These are phyloP conservation scores for Hapalemur alaotrensis DNA, from an alignment of 2,797 vertebrate genomes.

Conservation along the genomic window DNA sequence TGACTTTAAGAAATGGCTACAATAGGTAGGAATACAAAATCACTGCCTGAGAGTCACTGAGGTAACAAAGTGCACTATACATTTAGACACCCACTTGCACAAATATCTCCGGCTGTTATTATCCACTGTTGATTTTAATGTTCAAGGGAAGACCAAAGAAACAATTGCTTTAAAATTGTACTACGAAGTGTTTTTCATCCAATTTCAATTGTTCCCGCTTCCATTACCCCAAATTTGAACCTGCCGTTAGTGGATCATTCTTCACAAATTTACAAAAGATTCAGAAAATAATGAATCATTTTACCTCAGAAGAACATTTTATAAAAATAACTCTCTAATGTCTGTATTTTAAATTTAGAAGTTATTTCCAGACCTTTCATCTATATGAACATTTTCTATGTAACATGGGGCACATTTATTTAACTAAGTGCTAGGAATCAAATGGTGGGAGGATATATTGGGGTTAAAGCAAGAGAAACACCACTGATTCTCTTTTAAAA, in stretches of 20 bases:
- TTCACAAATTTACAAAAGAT: slow-evolving; percentile 7
- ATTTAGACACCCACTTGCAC: neutral
- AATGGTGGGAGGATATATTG: too few relatives aligned
- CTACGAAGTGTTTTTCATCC: neutral
- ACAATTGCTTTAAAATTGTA: slow-evolving; percentile 1
- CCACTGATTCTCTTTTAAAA: neutral
- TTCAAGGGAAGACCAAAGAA: neutral
- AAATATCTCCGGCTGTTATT: neutral
- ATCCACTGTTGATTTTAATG: neutral
- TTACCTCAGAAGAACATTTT: neutral
- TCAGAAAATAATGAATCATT: slow-evolving; percentile 19
- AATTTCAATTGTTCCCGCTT: neutral
- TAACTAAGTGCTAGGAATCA: neutral
- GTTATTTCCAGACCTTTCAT: neutral
- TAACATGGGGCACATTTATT: neutral
- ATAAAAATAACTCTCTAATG: neutral
- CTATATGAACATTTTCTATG: neutral
- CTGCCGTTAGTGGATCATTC: neutral
- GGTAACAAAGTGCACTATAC: neutral
- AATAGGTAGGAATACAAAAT: neutral
- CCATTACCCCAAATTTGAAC: neutral
- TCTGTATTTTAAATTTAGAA: neutral
- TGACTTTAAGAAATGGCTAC: neutral
- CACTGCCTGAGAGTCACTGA: neutral
- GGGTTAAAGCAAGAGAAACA: neutral